Conservation (phyloP, 2,113 vertebrate genomes). For the Elephas maximus region DNA sequence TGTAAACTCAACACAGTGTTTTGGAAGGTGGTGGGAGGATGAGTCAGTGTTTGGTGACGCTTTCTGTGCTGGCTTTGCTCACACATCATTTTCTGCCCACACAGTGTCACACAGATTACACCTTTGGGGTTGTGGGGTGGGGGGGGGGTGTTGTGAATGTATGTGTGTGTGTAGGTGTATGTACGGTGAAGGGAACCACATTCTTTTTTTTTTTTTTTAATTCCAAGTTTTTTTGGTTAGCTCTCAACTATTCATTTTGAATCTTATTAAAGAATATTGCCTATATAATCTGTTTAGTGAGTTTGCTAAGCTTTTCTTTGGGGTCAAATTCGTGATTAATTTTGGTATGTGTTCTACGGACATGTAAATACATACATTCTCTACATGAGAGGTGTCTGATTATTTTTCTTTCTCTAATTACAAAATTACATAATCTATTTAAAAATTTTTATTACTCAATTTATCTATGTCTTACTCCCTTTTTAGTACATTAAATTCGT, state of each 20-base stretch:
- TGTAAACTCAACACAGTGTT: conserved; percentile 62
- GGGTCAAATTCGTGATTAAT: not conserved
- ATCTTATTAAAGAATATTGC: not conserved
- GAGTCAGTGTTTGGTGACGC: conserved; percentile 67
- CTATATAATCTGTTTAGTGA: not conserved
- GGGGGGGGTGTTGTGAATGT: not conserved
- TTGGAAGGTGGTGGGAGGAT: conserved; percentile 77
- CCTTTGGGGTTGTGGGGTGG: not conserved
- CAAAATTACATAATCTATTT: not conserved
- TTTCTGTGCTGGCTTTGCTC: conserved; percentile 58
- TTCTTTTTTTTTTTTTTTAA: not conserved
- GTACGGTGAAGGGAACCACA: not conserved
- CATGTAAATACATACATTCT: not conserved
- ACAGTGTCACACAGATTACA: conserved; percentile 67
- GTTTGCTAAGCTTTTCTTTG: not conserved
- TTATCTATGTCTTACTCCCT: not conserved
- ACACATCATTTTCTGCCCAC: conserved; percentile 72
- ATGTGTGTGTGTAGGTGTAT: not conserved
- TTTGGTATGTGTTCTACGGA: not conserved
- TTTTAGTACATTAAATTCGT: not conserved
- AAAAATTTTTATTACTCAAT: not conserved
- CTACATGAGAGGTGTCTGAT: not conserved
- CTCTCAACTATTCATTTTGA: not conserved
- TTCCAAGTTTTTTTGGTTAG: not conserved
- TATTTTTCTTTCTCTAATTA: conserved; percentile 29